Percentiles rank a stretch among this genome's conserved stretches.
These are phyloP conservation scores for Diglossa cyanea DNA, from an alignment of 2,797 vertebrate genomes.

Conservation along the genomic window DNA sequence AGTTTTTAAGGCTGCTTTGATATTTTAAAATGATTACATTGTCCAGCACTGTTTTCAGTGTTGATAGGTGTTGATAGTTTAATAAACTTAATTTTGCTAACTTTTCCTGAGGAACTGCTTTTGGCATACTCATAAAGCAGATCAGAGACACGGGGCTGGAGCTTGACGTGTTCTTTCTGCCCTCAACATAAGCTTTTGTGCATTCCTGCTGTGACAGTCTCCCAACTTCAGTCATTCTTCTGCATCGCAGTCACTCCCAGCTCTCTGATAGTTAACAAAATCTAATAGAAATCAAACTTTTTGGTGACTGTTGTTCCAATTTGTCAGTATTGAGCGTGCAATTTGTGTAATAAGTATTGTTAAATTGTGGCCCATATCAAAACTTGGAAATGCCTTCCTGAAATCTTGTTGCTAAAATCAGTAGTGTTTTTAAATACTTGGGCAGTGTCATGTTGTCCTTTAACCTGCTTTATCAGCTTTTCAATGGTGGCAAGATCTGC, in stretches of 20 bases:
- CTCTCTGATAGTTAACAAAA: background rate
- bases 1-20: background rate
- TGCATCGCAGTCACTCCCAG: background rate
- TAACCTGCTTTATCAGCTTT: slow-evolving; percentile 10
- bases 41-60: background rate
- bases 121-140: accelerated
- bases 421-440: background rate
- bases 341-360: background rate
- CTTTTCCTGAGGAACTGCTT: background rate
- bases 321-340: accelerated
- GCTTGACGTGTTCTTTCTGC: background rate
- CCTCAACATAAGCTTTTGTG: background rate
- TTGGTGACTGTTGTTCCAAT: background rate
- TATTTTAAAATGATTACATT: background rate
- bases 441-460: background rate
- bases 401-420: background rate
- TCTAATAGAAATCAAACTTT: background rate
- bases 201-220: background rate
- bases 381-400: background rate
- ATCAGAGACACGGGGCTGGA: background rate
- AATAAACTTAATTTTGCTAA: background rate
- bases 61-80: background rate
- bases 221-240: background rate
- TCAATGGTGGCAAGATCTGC: background rate
- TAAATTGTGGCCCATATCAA: background rate